Percentiles rank a stretch among this genome's conserved stretches.
Conservation (phyloP, 2,797 vertebrate genomes). For the Silurus aristotelis region DNA sequence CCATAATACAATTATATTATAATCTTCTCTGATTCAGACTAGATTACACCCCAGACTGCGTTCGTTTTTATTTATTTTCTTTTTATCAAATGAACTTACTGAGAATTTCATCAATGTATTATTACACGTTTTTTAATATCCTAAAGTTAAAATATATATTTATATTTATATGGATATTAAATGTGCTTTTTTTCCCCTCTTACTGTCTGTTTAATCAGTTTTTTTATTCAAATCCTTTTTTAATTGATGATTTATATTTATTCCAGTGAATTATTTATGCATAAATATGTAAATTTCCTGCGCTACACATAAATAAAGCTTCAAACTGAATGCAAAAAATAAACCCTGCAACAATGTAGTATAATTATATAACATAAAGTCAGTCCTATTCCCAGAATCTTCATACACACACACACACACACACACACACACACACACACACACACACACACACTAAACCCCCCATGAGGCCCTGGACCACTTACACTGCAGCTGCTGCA, state of each 20-base stretch:
- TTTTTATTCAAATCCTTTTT: neutral
- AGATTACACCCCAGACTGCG: neutral
- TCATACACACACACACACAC: constrained; percentile 4
- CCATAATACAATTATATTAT: neutral
- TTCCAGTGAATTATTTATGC: neutral
- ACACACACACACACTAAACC: constrained; percentile 31
- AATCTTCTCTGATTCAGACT: too few relatives aligned
- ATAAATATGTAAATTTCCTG: neutral
- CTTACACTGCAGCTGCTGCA: constrained; percentile 40
- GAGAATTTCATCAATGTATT: neutral
- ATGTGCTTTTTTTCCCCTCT: neutral
- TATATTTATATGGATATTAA: neutral
- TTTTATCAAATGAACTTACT: neutral
- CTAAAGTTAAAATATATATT: neutral
- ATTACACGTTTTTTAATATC: neutral
- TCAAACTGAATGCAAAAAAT: neutral
- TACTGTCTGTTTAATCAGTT: neutral
- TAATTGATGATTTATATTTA: neutral
- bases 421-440: constrained; percentile 20
- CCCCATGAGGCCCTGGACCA: constrained; percentile 25
- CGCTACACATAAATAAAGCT: neutral
- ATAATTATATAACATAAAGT: constrained; percentile 3
- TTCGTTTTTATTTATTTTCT: neutral
- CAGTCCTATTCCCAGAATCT: constrained; percentile 11
- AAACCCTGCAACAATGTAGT: neutral